Evolutionary conservation across 2,113 vertebrate genomes (phyloP), one percentile per base, ranked within the genome.

Genomic region (Protomyctophum bolini): DNA sequence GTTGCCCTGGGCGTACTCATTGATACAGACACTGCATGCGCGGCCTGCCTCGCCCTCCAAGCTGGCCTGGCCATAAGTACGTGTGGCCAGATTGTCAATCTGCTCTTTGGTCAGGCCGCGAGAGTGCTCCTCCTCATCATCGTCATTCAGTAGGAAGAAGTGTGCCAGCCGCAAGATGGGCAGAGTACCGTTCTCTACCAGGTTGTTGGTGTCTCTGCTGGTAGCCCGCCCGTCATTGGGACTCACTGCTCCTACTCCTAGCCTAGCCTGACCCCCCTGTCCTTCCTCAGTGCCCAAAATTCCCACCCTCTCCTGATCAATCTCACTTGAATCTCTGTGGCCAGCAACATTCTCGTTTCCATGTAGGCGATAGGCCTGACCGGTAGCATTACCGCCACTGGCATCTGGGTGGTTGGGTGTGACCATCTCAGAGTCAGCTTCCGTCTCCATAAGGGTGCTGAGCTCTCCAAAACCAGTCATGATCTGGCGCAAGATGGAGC

Each of bases 41-140:
- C 95, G 95, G 56, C 95, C 94, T 63, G 92, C 65, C 83, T 98
- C 96, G 0, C 87, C 93, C 76, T 97, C 96, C 10, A 91, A 59
- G 72, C 87, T 92, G 68, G 86, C 89, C 86, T 95, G 94, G 87
- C 95, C 96, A 61, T 97, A 98, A 68, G 92, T 96, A 54, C 96
- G 93, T 0, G 97, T 98, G 61, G 94, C 94, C 86, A 98, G 94
- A 95, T 96, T 97, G 94, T 98, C 96, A 66, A 98, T 98, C 90
- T 98, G 97, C 87, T 98, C 97, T 95, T 98, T 98, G 92, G 96
- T 97, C 93, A 98, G 94, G 79, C 97, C 96, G 55, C 93, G 90
- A 0, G 94, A 90, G 73, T 89, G 94, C 64, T 97, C 95, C 0
- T 94, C 94, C 0, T 94, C 94, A 6, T 95, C 95, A 2, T 96